A percentile compares a stretch with the other conserved stretches of the same genome.
Conservation (phyloP, 2,797 vertebrate species). For the Okamejei kenojei region DNA sequence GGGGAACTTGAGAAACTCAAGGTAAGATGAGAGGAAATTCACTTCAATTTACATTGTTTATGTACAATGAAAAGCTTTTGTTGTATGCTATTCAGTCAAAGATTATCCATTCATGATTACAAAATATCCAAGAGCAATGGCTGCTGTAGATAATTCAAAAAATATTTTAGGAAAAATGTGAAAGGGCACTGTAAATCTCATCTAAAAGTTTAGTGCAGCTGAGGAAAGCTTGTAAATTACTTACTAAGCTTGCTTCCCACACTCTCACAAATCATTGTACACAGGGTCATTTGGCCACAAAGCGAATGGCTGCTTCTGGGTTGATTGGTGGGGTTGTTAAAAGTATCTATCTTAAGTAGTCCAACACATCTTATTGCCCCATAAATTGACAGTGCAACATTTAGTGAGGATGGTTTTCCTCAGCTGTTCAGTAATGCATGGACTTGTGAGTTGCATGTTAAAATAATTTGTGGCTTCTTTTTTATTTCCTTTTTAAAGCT, state of each 20-base stretch:
- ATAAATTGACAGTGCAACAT: not conserved
- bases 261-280: not conserved
- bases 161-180: not conserved
- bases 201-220: not conserved
- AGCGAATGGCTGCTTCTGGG: no score
- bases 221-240: not conserved
- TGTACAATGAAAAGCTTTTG: not conserved
- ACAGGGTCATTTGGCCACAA: not conserved
- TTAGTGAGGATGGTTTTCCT: not conserved
- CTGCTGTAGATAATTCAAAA: not conserved
- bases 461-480: not conserved
- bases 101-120: no score
- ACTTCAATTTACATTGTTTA: not conserved
- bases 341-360: not conserved
- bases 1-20: conserved; percentile 83
- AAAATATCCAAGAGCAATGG: not conserved
- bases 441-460: not conserved
- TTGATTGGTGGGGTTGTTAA: not conserved
- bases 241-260: no score
- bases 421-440: not conserved
- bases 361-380: no score
- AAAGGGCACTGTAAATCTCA: not conserved
- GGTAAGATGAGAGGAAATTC: conserved; percentile 56
- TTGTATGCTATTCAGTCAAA: no score
- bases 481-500: not conserved